Conservation (phyloP, 2,113 vertebrate species). For the Misgurnus anguillicaudatus region DNA sequence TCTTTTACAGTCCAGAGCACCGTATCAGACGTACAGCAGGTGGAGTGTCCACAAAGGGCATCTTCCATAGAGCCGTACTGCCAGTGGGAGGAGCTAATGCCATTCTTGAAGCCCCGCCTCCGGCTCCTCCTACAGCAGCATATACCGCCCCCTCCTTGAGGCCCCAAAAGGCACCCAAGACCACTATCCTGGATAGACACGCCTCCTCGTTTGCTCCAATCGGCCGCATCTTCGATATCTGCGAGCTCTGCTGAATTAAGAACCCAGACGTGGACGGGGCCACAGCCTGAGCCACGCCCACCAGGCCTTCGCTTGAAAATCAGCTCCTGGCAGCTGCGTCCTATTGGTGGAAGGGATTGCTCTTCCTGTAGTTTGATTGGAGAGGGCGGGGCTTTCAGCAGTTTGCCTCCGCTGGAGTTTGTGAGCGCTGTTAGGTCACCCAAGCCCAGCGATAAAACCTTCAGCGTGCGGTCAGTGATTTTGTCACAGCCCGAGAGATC, state of each 20-base stretch:
- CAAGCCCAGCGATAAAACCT: conserved; percentile 85
- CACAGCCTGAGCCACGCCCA: conserved; percentile 51
- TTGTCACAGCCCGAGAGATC: conserved; percentile 96
- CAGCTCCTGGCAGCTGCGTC: conserved; percentile 63
- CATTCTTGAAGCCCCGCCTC: conserved; percentile 84
- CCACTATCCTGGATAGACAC: conserved; percentile 34
- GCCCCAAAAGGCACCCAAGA: conserved; percentile 65
- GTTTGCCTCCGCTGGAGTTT: conserved; percentile 51
- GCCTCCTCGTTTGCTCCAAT: conserved; percentile 82
- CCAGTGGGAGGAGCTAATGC: conserved; percentile 80
- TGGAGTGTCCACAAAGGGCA: conserved; percentile 85
- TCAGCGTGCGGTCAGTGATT: conserved; percentile 86
- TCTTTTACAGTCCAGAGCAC: conserved; percentile 83
- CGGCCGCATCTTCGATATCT: conserved; percentile 93
- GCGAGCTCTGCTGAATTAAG: conserved; percentile 83
- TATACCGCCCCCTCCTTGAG: conserved; percentile 58
- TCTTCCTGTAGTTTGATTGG: conserved; percentile 66
- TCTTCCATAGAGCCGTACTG: conserved; percentile 80
- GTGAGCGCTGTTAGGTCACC: conserved; percentile 75
- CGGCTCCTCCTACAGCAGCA: conserved; percentile 82
- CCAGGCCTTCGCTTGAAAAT: conserved; percentile 69
- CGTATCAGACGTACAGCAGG: conserved; percentile 80
- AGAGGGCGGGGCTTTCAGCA: conserved; percentile 67
- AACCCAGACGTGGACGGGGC: conserved; percentile 79
- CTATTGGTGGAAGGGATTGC: conserved; percentile 58